Base-by-base conservation (phyloP, 2,113 vertebrate genomes). In the Scartelaos histophorus region DNA sequence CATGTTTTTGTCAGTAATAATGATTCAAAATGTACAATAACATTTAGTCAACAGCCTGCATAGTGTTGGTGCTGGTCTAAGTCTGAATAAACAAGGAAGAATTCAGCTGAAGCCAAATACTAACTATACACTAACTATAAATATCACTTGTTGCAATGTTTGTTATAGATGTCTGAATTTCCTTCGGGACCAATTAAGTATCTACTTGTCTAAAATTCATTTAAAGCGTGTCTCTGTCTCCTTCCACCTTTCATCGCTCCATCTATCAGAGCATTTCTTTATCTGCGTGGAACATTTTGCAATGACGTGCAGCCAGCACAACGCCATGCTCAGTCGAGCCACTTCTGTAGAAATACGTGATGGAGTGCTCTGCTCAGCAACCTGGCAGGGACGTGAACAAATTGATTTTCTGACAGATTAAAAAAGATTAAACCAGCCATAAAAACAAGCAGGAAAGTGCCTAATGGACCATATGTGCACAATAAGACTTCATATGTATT, bases 371-470 rank as follows among this genome's bases (percentile, higher is more conserved):
- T 58, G 80, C 81, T 91, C 84, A 70, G 87, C 90, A 91, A 89
- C 90, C 87, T 90, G 92, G 89, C 93, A 93, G 90, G 86, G 66
- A 91, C 72, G 88, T 89, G 90, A 91, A 87, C 78, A 85, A 88
- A 94, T 93, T 88, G 92, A 94, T 93, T 93, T 93, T 91, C 90
- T 92, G 93, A 91, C 91, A 90, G 91, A 93, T 93, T 93, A 89
- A 91, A 93, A 92, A 93, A 92, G 90, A 94, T 93, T 92, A 92
- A 92, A 90, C 88, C 87, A 91, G 88, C 90, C 89, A 90, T 92
- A 90, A 92, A 92, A 92, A 92, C 91, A 89, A 91, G 88, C 85
- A 89, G 89, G 90, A 87, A 92, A 92, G 89, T 86, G 91, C 83
- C 90, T 93, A 93, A 93, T 90, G 89, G 90, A 86, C 89, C 90